Conservation (phyloP, 2,113 vertebrate species). For the Peromyscus maniculatus region DNA sequence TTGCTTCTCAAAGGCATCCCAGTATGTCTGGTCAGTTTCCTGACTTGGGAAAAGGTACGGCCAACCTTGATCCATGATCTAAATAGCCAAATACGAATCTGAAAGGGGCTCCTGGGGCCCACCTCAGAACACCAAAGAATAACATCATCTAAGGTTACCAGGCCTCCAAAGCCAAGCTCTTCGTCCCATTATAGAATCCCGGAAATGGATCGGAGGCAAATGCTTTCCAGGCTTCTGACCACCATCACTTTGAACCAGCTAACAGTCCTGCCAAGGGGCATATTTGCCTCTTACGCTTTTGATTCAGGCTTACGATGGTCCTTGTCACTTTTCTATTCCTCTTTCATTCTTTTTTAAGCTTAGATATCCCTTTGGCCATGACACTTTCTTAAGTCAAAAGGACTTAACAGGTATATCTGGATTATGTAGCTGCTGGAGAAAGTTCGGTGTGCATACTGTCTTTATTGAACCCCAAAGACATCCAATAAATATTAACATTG, state of each 20-base stretch:
- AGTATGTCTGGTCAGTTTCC: not conserved
- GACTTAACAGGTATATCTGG: conserved; percentile 72
- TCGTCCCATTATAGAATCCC: not conserved
- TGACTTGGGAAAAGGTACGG: not conserved
- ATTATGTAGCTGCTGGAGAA: conserved; percentile 62
- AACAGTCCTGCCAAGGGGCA: not conserved
- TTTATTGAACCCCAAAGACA: conserved; percentile 84
- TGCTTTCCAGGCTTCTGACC: not conserved
- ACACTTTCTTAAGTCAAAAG: conserved; percentile 48
- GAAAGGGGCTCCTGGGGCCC: not conserved
- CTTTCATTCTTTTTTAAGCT: conserved; percentile 40
- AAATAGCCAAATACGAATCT: not conserved
- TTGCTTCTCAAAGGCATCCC: conserved; percentile 11
- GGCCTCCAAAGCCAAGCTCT: not conserved
- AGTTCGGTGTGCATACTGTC: conserved; percentile 80
- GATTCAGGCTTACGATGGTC: not conserved
- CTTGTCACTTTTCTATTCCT: conserved; percentile 38
- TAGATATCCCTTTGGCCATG: conserved; percentile 13
- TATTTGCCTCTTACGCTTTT: conserved; percentile 37
- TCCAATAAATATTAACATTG: conserved; percentile 85
- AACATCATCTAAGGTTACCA: not conserved
- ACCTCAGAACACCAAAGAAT: not conserved
- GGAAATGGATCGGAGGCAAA: not conserved
- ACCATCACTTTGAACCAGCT: not conserved
- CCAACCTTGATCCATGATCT: not conserved